Evolutionary conservation across 2,888 invertebrate genomes (phyloP).

Genomic region (Drosophila ezoana): DNA sequence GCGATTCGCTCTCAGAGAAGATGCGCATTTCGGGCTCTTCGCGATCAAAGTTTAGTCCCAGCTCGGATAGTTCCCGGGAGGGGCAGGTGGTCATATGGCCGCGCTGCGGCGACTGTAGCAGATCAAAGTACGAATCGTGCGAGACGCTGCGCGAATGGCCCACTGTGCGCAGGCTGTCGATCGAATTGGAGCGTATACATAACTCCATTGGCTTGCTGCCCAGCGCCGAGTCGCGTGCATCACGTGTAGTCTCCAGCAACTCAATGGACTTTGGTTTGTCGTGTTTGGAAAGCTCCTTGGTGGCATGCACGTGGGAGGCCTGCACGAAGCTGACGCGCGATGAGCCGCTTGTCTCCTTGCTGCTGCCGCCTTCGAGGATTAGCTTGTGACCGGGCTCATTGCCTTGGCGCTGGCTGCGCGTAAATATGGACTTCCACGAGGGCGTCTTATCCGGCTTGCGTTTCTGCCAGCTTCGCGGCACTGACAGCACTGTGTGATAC

Average conservation of each 20-base stretch:
- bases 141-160: slow-evolving; percentile 90
- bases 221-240: slow-evolving; percentile 55
- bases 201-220: slow-evolving; percentile 83
- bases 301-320: slow-evolving; percentile 69
- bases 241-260: slow-evolving; percentile 81
- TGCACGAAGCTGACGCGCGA: slow-evolving; percentile 83
- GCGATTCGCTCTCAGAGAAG: slow-evolving; percentile 94
- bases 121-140: slow-evolving; percentile 96
- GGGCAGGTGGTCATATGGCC: slow-evolving; percentile 84
- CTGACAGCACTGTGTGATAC: slow-evolving; percentile 97
- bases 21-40: slow-evolving; percentile 94
- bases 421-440: slow-evolving; percentile 85
- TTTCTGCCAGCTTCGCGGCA: slow-evolving; percentile 88
- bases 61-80: slow-evolving; percentile 90
- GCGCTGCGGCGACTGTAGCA: slow-evolving; percentile 85
- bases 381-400: slow-evolving; percentile 65
- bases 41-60: slow-evolving; percentile 92
- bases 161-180: slow-evolving; percentile 84
- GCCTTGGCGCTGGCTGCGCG: slow-evolving; percentile 84
- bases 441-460: slow-evolving; percentile 83
- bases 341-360: slow-evolving; percentile 61
- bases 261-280: slow-evolving; percentile 84
- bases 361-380: slow-evolving; percentile 41
- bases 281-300: slow-evolving; percentile 79
- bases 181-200: slow-evolving; percentile 84